Conservation (phyloP, 1,140 invertebrate genomes). For the Dendrolimus kikuchii region DNA sequence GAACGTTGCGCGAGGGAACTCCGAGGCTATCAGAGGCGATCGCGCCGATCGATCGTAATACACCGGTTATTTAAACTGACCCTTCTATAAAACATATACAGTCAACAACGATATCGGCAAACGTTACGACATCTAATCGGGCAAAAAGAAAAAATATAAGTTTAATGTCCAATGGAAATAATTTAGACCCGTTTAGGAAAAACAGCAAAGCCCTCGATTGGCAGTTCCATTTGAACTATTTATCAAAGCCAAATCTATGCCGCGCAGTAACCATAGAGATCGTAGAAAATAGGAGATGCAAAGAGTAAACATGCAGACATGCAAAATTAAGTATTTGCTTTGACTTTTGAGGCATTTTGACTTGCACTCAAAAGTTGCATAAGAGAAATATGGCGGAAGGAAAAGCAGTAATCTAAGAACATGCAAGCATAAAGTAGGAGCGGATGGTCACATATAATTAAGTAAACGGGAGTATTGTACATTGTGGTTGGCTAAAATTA, state of each 20-base stretch:
- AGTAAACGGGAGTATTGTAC: too few relatives aligned
- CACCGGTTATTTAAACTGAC: constrained; percentile 34
- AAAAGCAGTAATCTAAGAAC: constrained; percentile 44
- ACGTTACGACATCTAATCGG: constrained; percentile 54
- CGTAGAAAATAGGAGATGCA: constrained; percentile 66
- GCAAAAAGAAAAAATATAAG: constrained; percentile 26
- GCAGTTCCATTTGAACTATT: constrained; percentile 53
- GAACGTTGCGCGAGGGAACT: constrained; percentile 49
- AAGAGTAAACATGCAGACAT: constrained; percentile 63
- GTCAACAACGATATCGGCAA: constrained; percentile 51
- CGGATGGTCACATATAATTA: constrained; percentile 19
- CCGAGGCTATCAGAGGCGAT: constrained; percentile 35
- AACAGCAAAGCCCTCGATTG: constrained; percentile 51
- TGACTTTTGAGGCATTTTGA: constrained; percentile 21
- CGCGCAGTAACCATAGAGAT: constrained; percentile 72
- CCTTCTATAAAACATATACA: constrained; percentile 49
- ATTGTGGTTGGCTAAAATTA: too few relatives aligned
- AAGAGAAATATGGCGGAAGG: constrained; percentile 35
- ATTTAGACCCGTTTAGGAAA: constrained; percentile 20
- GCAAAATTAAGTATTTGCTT: constrained; percentile 37
- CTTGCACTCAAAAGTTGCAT: constrained; percentile 30
- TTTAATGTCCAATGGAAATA: constrained; percentile 14
- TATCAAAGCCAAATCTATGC: constrained; percentile 66
- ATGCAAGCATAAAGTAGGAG: constrained; percentile 67
- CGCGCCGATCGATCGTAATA: constrained; percentile 48